Conservation (phyloP, 2,797 vertebrate species). For the Onychomys leucogaster region DNA sequence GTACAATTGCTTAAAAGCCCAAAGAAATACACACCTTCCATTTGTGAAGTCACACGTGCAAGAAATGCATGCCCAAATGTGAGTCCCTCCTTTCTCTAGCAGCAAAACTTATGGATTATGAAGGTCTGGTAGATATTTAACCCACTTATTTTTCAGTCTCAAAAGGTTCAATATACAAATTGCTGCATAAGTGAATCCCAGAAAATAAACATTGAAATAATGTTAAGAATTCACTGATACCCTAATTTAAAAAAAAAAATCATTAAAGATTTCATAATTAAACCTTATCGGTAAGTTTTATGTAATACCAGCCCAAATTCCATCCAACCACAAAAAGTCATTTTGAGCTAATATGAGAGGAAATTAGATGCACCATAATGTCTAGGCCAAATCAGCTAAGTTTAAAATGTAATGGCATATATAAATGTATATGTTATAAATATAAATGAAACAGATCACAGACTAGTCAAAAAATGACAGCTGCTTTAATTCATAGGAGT, state of each 20-base stretch:
- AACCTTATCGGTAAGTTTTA: conserved; percentile 66
- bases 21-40: conserved; percentile 4
- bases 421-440: conserved; percentile 87
- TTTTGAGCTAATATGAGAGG: conserved; percentile 77
- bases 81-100: neutral
- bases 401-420: conserved; percentile 84
- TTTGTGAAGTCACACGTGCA: neutral
- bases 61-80: neutral
- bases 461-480: conserved; percentile 85
- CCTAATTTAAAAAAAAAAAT: conserved; percentile 42
- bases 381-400: conserved; percentile 77
- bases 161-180: neutral
- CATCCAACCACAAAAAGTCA: conserved; percentile 77
- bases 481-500: conserved; percentile 86
- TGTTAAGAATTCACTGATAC: conserved; percentile 32
- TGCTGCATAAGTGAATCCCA: neutral
- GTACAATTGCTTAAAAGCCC: neutral
- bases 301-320: conserved; percentile 66
- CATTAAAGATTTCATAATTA: conserved; percentile 68
- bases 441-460: conserved; percentile 88
- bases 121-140: neutral
- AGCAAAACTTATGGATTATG: neutral
- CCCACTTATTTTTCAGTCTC: conserved; percentile 40
- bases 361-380: conserved; percentile 77
- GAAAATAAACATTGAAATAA: conserved; percentile 42